Conservation (phyloP, 2,888 invertebrate genomes). For the Tachystola acroxantha region DNA sequence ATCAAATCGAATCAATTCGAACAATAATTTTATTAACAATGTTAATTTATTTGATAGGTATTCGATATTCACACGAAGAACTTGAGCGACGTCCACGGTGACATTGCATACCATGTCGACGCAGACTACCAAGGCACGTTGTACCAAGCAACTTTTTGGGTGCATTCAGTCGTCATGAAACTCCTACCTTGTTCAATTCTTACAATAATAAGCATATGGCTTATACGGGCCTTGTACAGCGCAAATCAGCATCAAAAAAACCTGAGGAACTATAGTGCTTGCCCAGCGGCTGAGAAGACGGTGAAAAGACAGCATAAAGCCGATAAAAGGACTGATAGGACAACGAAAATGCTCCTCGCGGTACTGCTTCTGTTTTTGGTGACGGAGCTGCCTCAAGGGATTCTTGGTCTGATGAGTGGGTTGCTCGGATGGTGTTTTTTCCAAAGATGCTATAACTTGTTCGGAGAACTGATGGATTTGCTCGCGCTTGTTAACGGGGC, state of each 20-base stretch:
- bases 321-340: conserved; percentile 89
- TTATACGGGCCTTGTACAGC: conserved; percentile 84
- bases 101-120: conserved; percentile 63
- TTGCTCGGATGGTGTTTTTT: conserved; percentile 85
- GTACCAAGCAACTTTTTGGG: conserved; percentile 87
- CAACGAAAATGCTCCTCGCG: conserved; percentile 93
- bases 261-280: conserved; percentile 80
- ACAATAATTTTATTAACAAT: conserved; percentile 31
- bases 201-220: conserved; percentile 84
- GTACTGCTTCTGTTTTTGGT: conserved; percentile 91
- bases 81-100: conserved; percentile 54
- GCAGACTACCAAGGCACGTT: conserved; percentile 78
- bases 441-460: conserved; percentile 86
- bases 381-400: conserved; percentile 92
- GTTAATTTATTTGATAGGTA: conserved; percentile 34
- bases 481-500: conserved; percentile 94
- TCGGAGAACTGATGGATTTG: conserved; percentile 93
- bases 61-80: conserved; percentile 71
- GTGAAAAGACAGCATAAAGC: conserved; percentile 75
- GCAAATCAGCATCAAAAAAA: conserved; percentile 87
- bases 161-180: conserved; percentile 88
- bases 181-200: conserved; percentile 88
- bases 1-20: neutral
- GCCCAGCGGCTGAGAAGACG: conserved; percentile 67
- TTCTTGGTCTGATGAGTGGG: conserved; percentile 84